These are phyloP conservation scores for Neoniphon sammara DNA, from an alignment of 2,797 vertebrate genomes.

Conservation along the genomic window DNA sequence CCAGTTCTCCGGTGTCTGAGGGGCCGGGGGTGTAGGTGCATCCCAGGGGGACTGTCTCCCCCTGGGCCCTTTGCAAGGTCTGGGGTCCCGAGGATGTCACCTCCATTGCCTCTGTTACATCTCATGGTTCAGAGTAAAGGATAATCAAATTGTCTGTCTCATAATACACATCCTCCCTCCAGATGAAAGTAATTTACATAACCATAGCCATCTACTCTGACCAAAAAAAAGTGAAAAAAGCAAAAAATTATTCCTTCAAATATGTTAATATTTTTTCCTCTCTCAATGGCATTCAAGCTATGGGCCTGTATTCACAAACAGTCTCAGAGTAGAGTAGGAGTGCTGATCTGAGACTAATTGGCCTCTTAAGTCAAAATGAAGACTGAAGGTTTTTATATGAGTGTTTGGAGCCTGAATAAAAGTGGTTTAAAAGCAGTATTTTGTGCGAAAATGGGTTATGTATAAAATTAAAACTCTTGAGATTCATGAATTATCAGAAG, in stretches of 20 bases:
- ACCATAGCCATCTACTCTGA: slow-evolving; percentile 10
- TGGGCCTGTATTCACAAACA: slow-evolving; percentile 53
- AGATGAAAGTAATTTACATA: slow-evolving; percentile 8
- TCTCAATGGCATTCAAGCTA: slow-evolving; percentile 58
- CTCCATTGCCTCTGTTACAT: slow-evolving; percentile 77
- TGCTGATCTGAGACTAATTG: slow-evolving; percentile 74
- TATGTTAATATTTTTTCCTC: slow-evolving; percentile 36
- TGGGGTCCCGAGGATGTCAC: slow-evolving; percentile 87
- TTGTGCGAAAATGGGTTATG: slow-evolving; percentile 36
- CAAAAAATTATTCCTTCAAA: slow-evolving; percentile 29
- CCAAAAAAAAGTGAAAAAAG: slow-evolving; percentile 22
- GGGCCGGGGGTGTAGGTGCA: slow-evolving; percentile 85
- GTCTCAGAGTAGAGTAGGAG: slow-evolving; percentile 44
- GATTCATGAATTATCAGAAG: slow-evolving; percentile 55
- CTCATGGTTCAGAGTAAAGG: slow-evolving; percentile 34
- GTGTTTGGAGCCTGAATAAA: slow-evolving; percentile 37
- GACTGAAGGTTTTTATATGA: slow-evolving; percentile 44
- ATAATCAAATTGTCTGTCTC: background rate
- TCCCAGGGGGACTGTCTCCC: slow-evolving; percentile 80
- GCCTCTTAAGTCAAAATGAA: slow-evolving; percentile 61
- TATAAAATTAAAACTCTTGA: slow-evolving; percentile 48
- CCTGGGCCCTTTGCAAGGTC: slow-evolving; percentile 84
- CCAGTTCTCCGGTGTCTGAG: slow-evolving; percentile 86
- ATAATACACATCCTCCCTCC: background rate
- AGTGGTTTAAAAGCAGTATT: slow-evolving; percentile 23